Conservation (phyloP, 2,888 invertebrate species). For the Eucriotettix oculatus region DNA sequence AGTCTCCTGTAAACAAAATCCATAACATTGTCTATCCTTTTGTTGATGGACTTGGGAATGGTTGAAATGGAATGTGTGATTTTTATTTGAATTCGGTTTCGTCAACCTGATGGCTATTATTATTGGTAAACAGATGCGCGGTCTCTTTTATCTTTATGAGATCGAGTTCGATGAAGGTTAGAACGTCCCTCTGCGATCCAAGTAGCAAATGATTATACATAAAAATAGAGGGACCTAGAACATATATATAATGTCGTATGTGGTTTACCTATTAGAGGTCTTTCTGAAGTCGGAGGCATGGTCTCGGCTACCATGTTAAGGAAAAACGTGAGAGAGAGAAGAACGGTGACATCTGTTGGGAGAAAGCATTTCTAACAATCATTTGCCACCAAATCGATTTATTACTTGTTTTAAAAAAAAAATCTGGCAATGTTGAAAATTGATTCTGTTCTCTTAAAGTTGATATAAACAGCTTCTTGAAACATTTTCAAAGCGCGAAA, state of each 20-base stretch:
- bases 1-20: no score
- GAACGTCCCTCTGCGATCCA: conserved; percentile 19
- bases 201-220: conserved; percentile 15
- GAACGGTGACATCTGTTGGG: conserved; percentile 34
- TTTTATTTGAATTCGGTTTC: neutral
- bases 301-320: conserved; percentile 42
- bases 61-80: conserved; percentile 1
- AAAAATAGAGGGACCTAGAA: neutral
- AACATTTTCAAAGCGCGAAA: no score
- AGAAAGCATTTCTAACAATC: neutral
- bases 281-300: conserved; percentile 44
- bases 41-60: neutral
- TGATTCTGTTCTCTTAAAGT: neutral
- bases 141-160: no score
- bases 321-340: conserved; percentile 43
- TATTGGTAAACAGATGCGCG: no score
- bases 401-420: neutral
- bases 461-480: no score
- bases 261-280: conserved; percentile 38
- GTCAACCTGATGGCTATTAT: no score
- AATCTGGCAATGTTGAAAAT: neutral
- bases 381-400: neutral
- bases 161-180: neutral
- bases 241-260: neutral
- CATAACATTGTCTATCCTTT: no score